Percentiles rank a stretch among this genome's conserved stretches.
Evolutionary conservation across 2,888 invertebrate genomes (phyloP).

Genomic region (Aproaerema taeniolella): DNA sequence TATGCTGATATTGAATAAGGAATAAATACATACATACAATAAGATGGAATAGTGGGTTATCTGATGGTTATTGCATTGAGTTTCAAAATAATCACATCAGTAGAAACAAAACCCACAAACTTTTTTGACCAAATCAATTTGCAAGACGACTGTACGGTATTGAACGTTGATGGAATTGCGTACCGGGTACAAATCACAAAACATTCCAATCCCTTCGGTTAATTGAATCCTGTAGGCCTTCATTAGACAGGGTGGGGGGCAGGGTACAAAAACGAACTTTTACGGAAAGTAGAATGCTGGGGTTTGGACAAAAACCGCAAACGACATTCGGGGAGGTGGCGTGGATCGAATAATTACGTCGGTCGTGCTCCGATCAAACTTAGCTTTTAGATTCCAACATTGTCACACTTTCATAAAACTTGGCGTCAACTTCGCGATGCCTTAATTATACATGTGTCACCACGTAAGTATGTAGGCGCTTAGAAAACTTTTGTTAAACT

Average conservation of each 20-base stretch:
- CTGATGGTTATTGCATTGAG: too few relatives aligned
- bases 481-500: conserved; percentile 43
- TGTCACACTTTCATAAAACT: conserved; percentile 51
- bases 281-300: conserved; percentile 48
- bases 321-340: conserved; percentile 55
- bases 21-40: too few relatives aligned
- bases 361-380: conserved; percentile 43
- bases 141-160: conserved; percentile 40
- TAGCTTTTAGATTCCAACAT: conserved; percentile 53
- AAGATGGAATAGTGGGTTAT: too few relatives aligned
- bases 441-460: conserved; percentile 61
- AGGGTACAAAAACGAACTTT: conserved; percentile 64
- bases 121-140: conserved; percentile 42
- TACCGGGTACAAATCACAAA: conserved; percentile 65
- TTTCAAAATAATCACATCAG: too few relatives aligned
- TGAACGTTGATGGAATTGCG: conserved; percentile 60
- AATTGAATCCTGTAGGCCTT: conserved; percentile 73
- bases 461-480: conserved; percentile 51
- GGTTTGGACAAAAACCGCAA: conserved; percentile 60
- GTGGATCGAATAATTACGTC: conserved; percentile 59
- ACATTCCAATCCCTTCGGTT: conserved; percentile 67
- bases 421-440: conserved; percentile 41
- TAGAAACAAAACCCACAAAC: too few relatives aligned
- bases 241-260: conserved; percentile 52
- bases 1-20: too few relatives aligned